Conservation (phyloP, 2,797 vertebrate genomes). For the Centropyge bicolor region DNA sequence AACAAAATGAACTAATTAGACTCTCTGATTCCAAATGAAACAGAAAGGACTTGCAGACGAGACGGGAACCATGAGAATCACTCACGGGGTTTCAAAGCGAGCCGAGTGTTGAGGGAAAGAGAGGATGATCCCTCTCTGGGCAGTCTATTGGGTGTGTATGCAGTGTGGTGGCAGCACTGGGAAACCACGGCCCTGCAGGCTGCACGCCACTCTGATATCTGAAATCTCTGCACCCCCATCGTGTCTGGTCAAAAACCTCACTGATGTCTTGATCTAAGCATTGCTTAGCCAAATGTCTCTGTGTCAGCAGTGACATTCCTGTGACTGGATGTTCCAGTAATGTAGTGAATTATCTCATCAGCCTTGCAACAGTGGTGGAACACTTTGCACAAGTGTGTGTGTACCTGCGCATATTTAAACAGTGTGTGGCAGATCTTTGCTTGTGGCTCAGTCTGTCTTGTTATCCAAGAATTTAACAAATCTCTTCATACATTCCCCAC, state of each 20-base stretch:
- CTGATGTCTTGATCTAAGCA: constrained; percentile 17
- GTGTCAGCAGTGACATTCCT: constrained; percentile 48
- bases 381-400: constrained; percentile 1
- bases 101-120: constrained; percentile 9
- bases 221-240: constrained; percentile 21
- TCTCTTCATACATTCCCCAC: constrained; percentile 18
- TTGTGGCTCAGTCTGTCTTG: background rate
- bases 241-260: constrained; percentile 27
- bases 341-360: constrained; percentile 49
- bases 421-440: background rate
- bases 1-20: constrained; percentile 73
- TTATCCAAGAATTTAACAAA: constrained; percentile 19
- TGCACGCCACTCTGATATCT: constrained; percentile 25
- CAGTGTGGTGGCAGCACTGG: background rate
- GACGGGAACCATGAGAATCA: constrained; percentile 28
- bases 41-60: constrained; percentile 21
- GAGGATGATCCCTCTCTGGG: constrained; percentile 13
- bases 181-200: background rate
- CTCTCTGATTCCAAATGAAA: constrained; percentile 61
- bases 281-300: constrained; percentile 13
- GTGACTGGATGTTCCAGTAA: constrained; percentile 56
- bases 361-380: constrained; percentile 10
- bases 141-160: constrained; percentile 15
- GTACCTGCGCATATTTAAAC: constrained; percentile 19
- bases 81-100: constrained; percentile 11